These are phyloP conservation scores for Dryas iulia DNA, from an alignment of 1,140 invertebrate species.

Conservation along the genomic window DNA sequence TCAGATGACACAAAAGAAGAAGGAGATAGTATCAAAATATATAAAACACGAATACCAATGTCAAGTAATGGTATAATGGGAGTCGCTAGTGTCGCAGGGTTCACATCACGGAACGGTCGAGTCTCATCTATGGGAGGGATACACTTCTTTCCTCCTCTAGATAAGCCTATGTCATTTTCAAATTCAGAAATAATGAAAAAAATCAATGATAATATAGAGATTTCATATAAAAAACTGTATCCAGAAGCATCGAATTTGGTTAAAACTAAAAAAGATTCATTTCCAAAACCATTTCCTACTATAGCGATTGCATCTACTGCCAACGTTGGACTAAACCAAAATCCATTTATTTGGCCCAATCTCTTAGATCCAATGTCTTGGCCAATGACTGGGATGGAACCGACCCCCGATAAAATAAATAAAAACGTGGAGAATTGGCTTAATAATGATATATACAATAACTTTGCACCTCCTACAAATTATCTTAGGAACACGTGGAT, in stretches of 20 bases:
- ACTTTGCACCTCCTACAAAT: conserved; percentile 12
- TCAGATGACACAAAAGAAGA: conserved; percentile 2
- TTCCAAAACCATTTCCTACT: conserved; percentile 31
- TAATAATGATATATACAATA: conserved; percentile 25
- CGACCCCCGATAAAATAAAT: not conserved
- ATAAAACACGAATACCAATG: conserved; percentile 13
- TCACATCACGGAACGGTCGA: conserved; percentile 45
- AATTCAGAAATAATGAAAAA: not conserved
- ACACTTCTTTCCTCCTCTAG: conserved; percentile 37
- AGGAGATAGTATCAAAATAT: not conserved
- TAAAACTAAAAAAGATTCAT: not conserved
- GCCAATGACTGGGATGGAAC: conserved; percentile 19
- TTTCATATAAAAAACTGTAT: not conserved
- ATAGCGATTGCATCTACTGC: conserved; percentile 23
- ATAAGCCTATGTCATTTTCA: not conserved
- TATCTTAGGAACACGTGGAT: conserved; percentile 30
- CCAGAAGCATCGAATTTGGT: not conserved
- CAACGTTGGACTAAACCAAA: conserved; percentile 3
- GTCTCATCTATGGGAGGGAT: conserved; percentile 45
- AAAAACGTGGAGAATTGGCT: conserved; percentile 7
- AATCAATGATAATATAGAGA: not conserved
- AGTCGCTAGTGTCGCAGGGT: conserved; percentile 43
- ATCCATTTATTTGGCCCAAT: conserved; percentile 5
- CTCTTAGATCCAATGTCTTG: conserved; percentile 12
- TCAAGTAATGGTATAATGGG: conserved; percentile 32